Percentiles rank a stretch among this genome's conserved stretches.
phyloP scores from a whole-genome alignment of 2,888 invertebrate genomes.

The Cosmorhoe ocellata region DNA sequence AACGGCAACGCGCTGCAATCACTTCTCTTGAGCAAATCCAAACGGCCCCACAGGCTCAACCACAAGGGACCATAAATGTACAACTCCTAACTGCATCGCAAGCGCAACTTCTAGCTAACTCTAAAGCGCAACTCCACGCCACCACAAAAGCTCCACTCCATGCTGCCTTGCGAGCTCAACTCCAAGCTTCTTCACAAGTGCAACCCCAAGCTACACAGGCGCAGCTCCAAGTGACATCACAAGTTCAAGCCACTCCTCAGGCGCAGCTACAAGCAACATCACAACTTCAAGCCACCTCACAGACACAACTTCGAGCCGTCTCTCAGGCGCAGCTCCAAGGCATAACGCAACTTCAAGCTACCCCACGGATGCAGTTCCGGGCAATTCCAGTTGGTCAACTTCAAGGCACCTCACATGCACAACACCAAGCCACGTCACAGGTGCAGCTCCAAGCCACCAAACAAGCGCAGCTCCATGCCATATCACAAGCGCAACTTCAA shows the following conservation, averaged over 20 bases:
- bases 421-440: not conserved
- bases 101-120: conserved; percentile 6
- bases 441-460: no score
- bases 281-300: not conserved
- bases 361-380: not conserved
- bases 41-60: conserved; percentile 6
- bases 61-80: conserved; percentile 3
- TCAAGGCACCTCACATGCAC: not conserved
- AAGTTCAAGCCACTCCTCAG: not conserved
- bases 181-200: not conserved
- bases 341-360: no score
- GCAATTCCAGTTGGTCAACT: not conserved
- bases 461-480: not conserved
- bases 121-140: conserved; percentile 4
- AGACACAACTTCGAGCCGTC: not conserved
- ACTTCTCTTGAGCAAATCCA: not conserved
- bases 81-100: conserved; percentile 7
- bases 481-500: not conserved
- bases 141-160: conserved; percentile 3
- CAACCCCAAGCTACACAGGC: conserved; percentile 3
- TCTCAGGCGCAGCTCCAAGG: no score
- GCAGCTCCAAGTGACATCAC: not conserved
- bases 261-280: not conserved
- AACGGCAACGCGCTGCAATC: not conserved
- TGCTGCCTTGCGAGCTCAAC: not conserved